Percentiles rank a stretch among this genome's conserved stretches.
Evolutionary conservation across 2,113 vertebrate genomes (phyloP).

Genomic region (Spheniscus mendiculus): DNA sequence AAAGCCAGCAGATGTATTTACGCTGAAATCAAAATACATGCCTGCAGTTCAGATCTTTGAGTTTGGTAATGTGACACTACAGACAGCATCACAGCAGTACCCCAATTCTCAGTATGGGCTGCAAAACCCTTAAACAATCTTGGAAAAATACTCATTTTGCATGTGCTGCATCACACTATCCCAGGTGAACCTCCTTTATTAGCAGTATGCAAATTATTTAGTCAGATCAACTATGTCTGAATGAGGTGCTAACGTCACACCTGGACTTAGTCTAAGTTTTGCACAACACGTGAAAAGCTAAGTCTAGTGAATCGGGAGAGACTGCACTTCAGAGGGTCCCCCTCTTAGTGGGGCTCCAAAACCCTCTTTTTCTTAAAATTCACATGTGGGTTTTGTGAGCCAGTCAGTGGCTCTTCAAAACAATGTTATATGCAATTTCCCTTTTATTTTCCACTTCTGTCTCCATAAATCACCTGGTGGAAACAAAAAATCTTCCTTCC

Average conservation of each 20-base stretch:
- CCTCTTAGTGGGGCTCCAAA: neutral
- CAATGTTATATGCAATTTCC: neutral
- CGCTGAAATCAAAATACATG: neutral
- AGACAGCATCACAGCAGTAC: neutral
- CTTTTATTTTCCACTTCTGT: neutral
- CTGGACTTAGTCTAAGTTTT: neutral
- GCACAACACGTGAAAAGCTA: neutral
- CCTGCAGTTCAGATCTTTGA: neutral
- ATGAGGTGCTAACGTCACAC: neutral
- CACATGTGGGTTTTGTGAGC: neutral
- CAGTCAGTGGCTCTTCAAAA: neutral
- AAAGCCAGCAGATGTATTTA: neutral
- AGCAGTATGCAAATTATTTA: neutral
- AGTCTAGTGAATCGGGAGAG: neutral
- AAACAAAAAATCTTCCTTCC: neutral
- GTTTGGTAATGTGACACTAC: neutral
- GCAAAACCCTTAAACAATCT: neutral
- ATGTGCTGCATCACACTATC: neutral
- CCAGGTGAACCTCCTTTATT: neutral
- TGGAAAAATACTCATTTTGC: neutral
- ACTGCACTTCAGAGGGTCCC: neutral
- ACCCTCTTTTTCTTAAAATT: neutral
- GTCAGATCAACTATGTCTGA: neutral
- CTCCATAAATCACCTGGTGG: neutral
- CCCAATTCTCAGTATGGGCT: neutral